phyloP scores from a whole-genome alignment of 2,888 invertebrate species.

The Nymphalis c-album region DNA sequence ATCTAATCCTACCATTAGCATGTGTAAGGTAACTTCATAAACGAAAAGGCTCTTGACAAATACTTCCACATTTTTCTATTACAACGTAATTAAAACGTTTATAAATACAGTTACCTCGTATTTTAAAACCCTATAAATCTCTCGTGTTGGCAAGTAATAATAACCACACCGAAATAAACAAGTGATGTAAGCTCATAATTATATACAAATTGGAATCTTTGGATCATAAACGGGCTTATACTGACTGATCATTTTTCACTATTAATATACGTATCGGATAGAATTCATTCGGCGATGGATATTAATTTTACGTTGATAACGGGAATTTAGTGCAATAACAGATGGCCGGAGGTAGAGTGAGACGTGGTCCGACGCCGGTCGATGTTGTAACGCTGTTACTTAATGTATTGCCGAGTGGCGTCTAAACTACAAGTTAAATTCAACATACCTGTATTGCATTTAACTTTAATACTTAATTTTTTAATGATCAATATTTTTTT shows the following conservation, averaged over 20 bases:
- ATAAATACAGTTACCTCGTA: slow-evolving; percentile 48
- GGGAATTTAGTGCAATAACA: slow-evolving; percentile 56
- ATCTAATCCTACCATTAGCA: background rate
- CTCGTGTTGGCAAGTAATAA: slow-evolving; percentile 47
- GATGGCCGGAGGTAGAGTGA: slow-evolving; percentile 39
- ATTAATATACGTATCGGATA: slow-evolving; percentile 61
- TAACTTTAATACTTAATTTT: no score
- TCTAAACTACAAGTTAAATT: slow-evolving; percentile 10
- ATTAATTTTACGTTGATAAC: slow-evolving; percentile 66
- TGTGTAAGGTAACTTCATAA: background rate
- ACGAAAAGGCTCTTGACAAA: slow-evolving; percentile 9
- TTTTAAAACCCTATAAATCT: slow-evolving; percentile 56
- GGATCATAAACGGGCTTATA: slow-evolving; percentile 56
- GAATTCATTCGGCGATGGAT: slow-evolving; percentile 50
- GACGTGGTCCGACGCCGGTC: slow-evolving; percentile 34
- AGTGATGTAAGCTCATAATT: slow-evolving; percentile 61
- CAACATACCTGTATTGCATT: no score
- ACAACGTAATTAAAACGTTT: slow-evolving; percentile 44
- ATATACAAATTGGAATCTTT: slow-evolving; percentile 58
- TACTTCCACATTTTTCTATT: slow-evolving; percentile 10
- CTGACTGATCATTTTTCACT: slow-evolving; percentile 63
- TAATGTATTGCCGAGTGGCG: slow-evolving; percentile 11
- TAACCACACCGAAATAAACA: slow-evolving; percentile 57
- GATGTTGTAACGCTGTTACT: slow-evolving; percentile 39
- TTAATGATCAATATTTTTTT: no score